phyloP scores from a whole-genome alignment of 1,140 invertebrate species.

The Ceratosolen solmsi region DNA sequence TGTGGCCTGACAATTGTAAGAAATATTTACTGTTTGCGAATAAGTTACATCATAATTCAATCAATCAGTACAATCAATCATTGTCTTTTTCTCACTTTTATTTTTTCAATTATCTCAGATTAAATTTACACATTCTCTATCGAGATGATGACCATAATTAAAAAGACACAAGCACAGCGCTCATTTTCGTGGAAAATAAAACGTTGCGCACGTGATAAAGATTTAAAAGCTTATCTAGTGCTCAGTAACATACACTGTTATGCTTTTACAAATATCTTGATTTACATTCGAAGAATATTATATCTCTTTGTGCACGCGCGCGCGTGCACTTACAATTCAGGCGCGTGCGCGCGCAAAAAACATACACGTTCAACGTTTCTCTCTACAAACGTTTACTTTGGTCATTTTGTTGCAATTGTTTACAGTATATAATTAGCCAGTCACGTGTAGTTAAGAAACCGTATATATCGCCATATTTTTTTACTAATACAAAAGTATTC shows the following conservation, averaged over 20 bases:
- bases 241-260: slow-evolving; percentile 40
- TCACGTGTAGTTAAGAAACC: slow-evolving; percentile 45
- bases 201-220: slow-evolving; percentile 33
- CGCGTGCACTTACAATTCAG: slow-evolving; percentile 37
- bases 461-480: slow-evolving; percentile 30
- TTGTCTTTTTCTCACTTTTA: slow-evolving; percentile 37
- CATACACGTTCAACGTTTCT: slow-evolving; percentile 50
- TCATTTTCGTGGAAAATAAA: slow-evolving; percentile 52
- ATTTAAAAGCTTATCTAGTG: slow-evolving; percentile 49
- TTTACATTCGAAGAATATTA: slow-evolving; percentile 55
- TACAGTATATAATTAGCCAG: slow-evolving; percentile 54
- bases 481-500: slow-evolving; percentile 25
- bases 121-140: slow-evolving; percentile 65
- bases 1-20: slow-evolving; percentile 47
- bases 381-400: slow-evolving; percentile 59
- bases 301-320: slow-evolving; percentile 44
- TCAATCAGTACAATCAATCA: slow-evolving; percentile 49
- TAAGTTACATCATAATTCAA: slow-evolving; percentile 51
- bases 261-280: slow-evolving; percentile 54
- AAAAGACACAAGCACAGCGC: slow-evolving; percentile 46
- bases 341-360: slow-evolving; percentile 40
- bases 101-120: slow-evolving; percentile 63
- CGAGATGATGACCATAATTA: slow-evolving; percentile 49
- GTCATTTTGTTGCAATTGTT: slow-evolving; percentile 61
- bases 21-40: slow-evolving; percentile 50